Percentiles rank a stretch among this genome's conserved stretches.
Conservation (phyloP, 2,113 vertebrate species). For the Oryzias celebensis region DNA sequence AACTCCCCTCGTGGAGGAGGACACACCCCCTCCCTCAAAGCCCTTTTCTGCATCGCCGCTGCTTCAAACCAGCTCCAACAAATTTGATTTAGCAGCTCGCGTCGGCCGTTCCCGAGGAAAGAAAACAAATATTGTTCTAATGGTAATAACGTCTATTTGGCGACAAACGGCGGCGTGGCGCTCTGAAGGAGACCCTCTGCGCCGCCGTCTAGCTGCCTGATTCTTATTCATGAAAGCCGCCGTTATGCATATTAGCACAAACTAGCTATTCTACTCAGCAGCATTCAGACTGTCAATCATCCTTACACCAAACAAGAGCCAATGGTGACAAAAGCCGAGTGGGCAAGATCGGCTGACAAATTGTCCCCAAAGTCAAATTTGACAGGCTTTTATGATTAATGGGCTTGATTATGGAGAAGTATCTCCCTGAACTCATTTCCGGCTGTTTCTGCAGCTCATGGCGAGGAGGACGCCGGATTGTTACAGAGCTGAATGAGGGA, state of each 20-base stretch:
- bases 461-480: conserved; percentile 47
- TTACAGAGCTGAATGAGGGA: conserved; percentile 41
- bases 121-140: conserved; percentile 86
- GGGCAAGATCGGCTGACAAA: conserved; percentile 78
- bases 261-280: conserved; percentile 78
- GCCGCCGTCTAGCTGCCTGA: conserved; percentile 62
- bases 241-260: conserved; percentile 81
- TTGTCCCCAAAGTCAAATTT: conserved; percentile 86
- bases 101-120: conserved; percentile 62
- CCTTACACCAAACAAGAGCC: conserved; percentile 78
- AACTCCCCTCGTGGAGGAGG: conserved; percentile 26
- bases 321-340: conserved; percentile 70
- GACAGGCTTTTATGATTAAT: conserved; percentile 86
- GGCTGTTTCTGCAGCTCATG: conserved; percentile 62
- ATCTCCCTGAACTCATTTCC: conserved; percentile 74
- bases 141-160: conserved; percentile 83
- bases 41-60: conserved; percentile 49
- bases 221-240: conserved; percentile 84
- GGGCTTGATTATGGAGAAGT: conserved; percentile 80
- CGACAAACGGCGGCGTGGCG: conserved; percentile 65
- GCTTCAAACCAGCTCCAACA: conserved; percentile 69
- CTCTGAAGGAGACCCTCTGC: conserved; percentile 69
- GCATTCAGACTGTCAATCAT: conserved; percentile 81
- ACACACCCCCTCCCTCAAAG: conserved; percentile 50
- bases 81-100: conserved; percentile 80